Base-by-base conservation (phyloP, 2,113 vertebrate genomes). In the Mystacornis crossleyi region DNA sequence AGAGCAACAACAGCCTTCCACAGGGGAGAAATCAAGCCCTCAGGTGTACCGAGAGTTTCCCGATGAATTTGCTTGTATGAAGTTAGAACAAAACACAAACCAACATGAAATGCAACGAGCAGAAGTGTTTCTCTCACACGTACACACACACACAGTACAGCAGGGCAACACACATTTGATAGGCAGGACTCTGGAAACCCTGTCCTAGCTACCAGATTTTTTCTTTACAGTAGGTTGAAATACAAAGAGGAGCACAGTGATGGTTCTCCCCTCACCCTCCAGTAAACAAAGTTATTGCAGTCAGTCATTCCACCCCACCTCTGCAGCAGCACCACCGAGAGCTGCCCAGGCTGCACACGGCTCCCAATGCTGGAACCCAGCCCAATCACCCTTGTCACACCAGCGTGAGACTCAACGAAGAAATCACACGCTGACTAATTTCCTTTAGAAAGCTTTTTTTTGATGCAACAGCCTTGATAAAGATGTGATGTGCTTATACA, bases 231-330 rank as follows among this genome's bases (percentile, higher is more conserved):
- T 85, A 93, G 75, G 83, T 86, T 92, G 85, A 85, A 94, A 57
- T 77, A 93, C 48, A 86, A 90, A 94, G 92, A 95, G 91, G 84
- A 95, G 90, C 94, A 90, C 96, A 93, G 95, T 88, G 87, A 84
- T 64, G 72, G 93, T 87, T 90, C 62, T 73, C 50, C 70, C 84
- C 57, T 78, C 28, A 9, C 18, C 31, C 77, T 77, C 55, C 34
- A 70, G 93, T 84, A 96, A 96, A 95, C 95, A 94, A 93, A 94
- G 86, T 96, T 95, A 95, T 97, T 95, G 91, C 95, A 82, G 85
- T 77, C 3, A 0, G 55, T 79, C 90, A 84, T 72, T 26, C 53
- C 57, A 54, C 28, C 26, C 50, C 66, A 60, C 31, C 40, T 45
- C 93, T 40, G 82, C 77, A 54, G 66, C 73, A 67, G 17, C 11